Conservation (phyloP, 2,888 invertebrate genomes). For the Euzophera pinguis region DNA sequence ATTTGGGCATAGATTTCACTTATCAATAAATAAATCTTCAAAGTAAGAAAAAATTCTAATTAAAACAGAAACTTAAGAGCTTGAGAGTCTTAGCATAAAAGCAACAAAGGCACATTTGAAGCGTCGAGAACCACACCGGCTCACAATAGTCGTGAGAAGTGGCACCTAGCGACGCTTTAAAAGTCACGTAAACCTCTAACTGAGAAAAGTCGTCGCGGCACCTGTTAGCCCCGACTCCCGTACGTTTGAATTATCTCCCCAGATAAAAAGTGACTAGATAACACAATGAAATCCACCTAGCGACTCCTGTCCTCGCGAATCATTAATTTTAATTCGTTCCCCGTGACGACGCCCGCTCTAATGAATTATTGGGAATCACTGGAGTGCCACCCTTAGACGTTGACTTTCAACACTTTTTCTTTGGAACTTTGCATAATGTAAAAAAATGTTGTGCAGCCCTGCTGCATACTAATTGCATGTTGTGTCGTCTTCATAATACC, state of each 20-base stretch:
- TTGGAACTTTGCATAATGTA: constrained; percentile 74
- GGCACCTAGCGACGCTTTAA: constrained; percentile 22
- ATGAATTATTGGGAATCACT: constrained; percentile 78
- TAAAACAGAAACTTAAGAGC: not conserved
- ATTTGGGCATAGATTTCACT: no score
- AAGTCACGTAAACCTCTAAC: constrained; percentile 45
- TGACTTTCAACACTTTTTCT: constrained; percentile 68
- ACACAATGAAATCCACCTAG: constrained; percentile 61
- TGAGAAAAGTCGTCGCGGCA: constrained; percentile 58
- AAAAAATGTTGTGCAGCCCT: constrained; percentile 72
- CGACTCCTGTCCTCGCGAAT: constrained; percentile 68
- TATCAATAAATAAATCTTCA: no score
- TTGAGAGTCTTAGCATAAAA: not conserved
- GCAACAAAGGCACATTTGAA: not conserved
- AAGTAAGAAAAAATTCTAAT: no score
- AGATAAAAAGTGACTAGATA: constrained; percentile 71
- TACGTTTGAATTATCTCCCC: constrained; percentile 62
- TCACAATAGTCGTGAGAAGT: constrained; percentile 14
- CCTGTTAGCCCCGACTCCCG: constrained; percentile 61
- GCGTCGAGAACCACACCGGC: constrained; percentile 3
- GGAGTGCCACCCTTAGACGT: constrained; percentile 51
- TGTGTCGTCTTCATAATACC: constrained; percentile 64
- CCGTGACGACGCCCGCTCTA: constrained; percentile 73
- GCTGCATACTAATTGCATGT: constrained; percentile 78
- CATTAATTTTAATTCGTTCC: constrained; percentile 79